A percentile compares a stretch with the other conserved stretches of the same genome.
Conservation (phyloP, 1,140 invertebrate species). For the Caenorhabditis brenneri region DNA sequence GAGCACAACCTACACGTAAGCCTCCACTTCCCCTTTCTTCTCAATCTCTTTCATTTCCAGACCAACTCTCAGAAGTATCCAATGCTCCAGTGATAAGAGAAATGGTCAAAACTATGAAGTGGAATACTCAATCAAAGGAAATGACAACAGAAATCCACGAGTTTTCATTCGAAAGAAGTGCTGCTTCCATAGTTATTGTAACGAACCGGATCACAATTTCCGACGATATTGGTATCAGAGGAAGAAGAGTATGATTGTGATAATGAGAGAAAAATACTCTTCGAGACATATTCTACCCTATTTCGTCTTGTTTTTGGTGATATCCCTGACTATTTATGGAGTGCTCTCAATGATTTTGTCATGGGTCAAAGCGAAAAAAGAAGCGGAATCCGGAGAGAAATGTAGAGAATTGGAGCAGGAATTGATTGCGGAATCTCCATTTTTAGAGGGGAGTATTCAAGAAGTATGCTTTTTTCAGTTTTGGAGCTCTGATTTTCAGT, state of each 20-base stretch:
- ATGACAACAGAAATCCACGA: neutral
- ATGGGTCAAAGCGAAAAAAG: neutral
- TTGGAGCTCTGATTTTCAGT: neutral
- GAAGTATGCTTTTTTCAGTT: neutral
- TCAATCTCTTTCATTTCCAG: no score
- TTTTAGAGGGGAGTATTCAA: neutral
- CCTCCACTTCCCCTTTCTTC: no score
- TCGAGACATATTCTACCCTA: neutral
- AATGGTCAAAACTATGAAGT: neutral
- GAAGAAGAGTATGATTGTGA: neutral
- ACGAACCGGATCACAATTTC: neutral
- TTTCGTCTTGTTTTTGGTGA: neutral
- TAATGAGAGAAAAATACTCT: neutral
- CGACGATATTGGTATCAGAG: neutral
- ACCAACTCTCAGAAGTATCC: neutral
- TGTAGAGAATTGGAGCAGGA: neutral
- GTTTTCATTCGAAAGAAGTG: neutral
- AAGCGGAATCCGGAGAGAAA: neutral
- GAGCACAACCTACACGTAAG: neutral
- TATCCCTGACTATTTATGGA: neutral
- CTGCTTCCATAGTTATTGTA: neutral
- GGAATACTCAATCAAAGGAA: constrained; percentile 15
- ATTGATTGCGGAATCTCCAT: neutral
- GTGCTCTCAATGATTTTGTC: neutral
- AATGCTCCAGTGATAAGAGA: neutral